These are phyloP conservation scores for Drosophila albomicans DNA, from an alignment of 1,140 invertebrate species.

Conservation along the genomic window DNA sequence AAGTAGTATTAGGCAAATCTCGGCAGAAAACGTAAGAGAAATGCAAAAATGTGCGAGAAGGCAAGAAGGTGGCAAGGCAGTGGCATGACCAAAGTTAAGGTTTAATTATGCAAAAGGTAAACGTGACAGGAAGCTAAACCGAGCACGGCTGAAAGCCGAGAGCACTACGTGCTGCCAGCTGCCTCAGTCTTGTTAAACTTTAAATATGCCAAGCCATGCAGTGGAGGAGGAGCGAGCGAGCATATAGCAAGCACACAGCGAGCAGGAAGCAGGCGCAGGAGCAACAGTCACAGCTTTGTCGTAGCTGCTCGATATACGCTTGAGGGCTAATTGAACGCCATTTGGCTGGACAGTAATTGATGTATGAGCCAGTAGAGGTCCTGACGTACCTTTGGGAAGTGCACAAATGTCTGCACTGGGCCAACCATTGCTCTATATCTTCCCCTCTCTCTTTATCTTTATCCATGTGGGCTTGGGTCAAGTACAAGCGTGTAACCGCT, in stretches of 20 bases:
- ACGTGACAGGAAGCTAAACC: slow-evolving; percentile 59
- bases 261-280: not conserved
- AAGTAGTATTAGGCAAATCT: slow-evolving; percentile 30
- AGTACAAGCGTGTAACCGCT: slow-evolving; percentile 10
- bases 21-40: slow-evolving; percentile 11
- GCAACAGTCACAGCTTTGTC: not conserved
- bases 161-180: slow-evolving; percentile 25
- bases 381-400: slow-evolving; percentile 29
- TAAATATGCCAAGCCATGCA: slow-evolving; percentile 26
- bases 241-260: too few relatives aligned
- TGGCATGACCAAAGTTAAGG: slow-evolving; percentile 35
- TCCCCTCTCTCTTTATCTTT: not conserved
- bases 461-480: not conserved
- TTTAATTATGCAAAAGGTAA: slow-evolving; percentile 72
- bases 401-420: slow-evolving; percentile 53
- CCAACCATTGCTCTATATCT: not conserved
- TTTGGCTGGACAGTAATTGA: slow-evolving; percentile 79
- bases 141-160: not conserved
- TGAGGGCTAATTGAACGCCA: slow-evolving; percentile 79
- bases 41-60: slow-evolving; percentile 16
- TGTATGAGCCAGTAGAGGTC: slow-evolving; percentile 59
- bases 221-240: too few relatives aligned
- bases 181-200: slow-evolving; percentile 57
- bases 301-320: slow-evolving; percentile 35
- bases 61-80: not conserved